Conservation (phyloP, 2,888 invertebrate genomes). For the Perizoma flavofasciatum region DNA sequence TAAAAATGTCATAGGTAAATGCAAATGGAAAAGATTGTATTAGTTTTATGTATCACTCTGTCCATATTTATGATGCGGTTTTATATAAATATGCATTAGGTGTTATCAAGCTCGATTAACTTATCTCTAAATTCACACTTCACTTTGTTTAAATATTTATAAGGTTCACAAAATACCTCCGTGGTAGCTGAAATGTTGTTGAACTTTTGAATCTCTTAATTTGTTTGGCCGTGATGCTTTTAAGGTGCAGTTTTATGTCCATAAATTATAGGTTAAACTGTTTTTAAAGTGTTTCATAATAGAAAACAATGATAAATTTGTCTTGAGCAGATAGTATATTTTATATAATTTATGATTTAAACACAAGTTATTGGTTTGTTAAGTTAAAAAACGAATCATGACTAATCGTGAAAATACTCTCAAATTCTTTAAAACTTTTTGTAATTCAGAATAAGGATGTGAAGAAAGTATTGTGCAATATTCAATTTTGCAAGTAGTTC, state of each 20-base stretch:
- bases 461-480: slow-evolving; percentile 40
- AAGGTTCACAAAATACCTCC: slow-evolving; percentile 8
- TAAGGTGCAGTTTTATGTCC: slow-evolving; percentile 32
- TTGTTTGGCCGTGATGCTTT: slow-evolving; percentile 30
- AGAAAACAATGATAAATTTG: slow-evolving; percentile 23
- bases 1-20: no score
- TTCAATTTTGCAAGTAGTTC: slow-evolving; percentile 39
- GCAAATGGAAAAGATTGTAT: not conserved
- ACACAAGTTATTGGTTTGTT: not conserved
- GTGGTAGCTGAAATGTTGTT: slow-evolving; percentile 26
- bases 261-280: slow-evolving; percentile 36
- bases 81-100: slow-evolving; percentile 17
- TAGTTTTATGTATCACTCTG: slow-evolving; percentile 4
- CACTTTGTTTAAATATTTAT: slow-evolving; percentile 28
- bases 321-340: not conserved
- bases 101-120: slow-evolving; percentile 38
- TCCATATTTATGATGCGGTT: slow-evolving; percentile 5
- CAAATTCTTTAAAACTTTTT: no score
- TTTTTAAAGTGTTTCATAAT: slow-evolving; percentile 29
- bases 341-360: not conserved
- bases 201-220: slow-evolving; percentile 27
- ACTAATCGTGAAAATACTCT: not conserved
- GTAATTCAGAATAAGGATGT: slow-evolving; percentile 38
- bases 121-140: slow-evolving; percentile 36
- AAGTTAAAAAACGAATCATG: not conserved